A percentile compares a stretch with the other conserved stretches of the same genome.
These are phyloP conservation scores for Apolygus lucorum DNA, from an alignment of 1,140 invertebrate species.

Conservation along the genomic window DNA sequence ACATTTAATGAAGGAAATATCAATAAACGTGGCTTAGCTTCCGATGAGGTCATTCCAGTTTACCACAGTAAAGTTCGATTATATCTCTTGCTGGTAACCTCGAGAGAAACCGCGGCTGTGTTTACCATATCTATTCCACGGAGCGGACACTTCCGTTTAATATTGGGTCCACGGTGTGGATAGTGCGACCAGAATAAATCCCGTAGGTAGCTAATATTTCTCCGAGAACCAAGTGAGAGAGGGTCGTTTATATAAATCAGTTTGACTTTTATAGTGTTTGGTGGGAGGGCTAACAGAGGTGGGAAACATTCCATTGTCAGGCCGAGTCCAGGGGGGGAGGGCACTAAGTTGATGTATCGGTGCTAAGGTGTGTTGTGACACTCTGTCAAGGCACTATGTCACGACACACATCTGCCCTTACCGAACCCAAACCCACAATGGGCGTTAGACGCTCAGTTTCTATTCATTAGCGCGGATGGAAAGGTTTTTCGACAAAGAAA, in stretches of 20 bases:
- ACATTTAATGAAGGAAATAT: too few relatives aligned
- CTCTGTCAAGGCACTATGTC: not conserved
- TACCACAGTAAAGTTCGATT: too few relatives aligned
- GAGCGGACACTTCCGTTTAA: slow-evolving; percentile 3
- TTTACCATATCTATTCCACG: slow-evolving; percentile 9
- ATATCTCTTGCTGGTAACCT: too few relatives aligned
- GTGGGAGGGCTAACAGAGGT: slow-evolving; percentile 12
- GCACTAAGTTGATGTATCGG: slow-evolving; percentile 2
- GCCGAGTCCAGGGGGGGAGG: not conserved
- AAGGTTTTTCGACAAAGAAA: not conserved
- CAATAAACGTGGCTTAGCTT: too few relatives aligned
- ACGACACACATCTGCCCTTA: slow-evolving; percentile 2
- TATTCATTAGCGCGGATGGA: not conserved
- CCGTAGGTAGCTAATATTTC: slow-evolving; percentile 16
- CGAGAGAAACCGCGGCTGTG: not conserved
- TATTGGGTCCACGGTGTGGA: slow-evolving; percentile 4
- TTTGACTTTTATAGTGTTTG: slow-evolving; percentile 17
- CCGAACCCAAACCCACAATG: not conserved
- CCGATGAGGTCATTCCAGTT: too few relatives aligned
- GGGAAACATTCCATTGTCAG: slow-evolving; percentile 15
- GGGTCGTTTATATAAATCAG: slow-evolving; percentile 11
- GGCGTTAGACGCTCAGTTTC: not conserved
- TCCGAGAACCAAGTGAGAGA: not conserved
- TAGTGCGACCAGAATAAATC: slow-evolving; percentile 8
- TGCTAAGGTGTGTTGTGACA: slow-evolving; percentile 14